Evolutionary conservation across 2,888 invertebrate genomes (phyloP), one percentile per base, ranked within the genome.

Genomic region (Phengaris alcon): DNA sequence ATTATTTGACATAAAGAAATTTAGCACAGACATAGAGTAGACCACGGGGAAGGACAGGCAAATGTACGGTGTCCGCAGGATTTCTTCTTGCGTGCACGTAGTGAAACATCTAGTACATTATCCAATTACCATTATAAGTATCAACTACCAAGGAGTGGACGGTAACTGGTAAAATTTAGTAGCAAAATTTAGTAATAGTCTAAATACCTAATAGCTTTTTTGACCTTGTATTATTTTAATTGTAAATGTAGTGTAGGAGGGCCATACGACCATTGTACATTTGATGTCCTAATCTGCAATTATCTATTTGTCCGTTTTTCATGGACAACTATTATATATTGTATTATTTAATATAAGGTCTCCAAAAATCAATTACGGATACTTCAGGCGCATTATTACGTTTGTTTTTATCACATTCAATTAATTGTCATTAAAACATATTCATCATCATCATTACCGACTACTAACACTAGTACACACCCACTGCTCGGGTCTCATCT

Each of bases 341-440:
- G 22, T 22, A 22, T 1, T 22, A 22, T 22, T 22, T 22, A 22
- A 22, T 22, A 22, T 22, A 22, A 22, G 22, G 22, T 22, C 22
- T 22, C 22, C 22, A 22, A 22, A 22, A 22, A 22, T 22, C 22
- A 22, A 22, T 22, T 22, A 22, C 22, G 22, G 22, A 22, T 22
- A 22, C 22, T 22, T 22, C 22, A 22, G 22, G 22, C 13, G 44
- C 9, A 12, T 59, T 4, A 5, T 0, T 1, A 0, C 35, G 2
- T 10, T 59, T 35, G 44, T 64, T 64, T 64, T 64, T 35, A 35
- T 64, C 64, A 64, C 64, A 64, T 64, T 64, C 35, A 64, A 64
- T 35, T 64, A 64, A 64, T 12, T 64, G 6, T 6, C 2, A 52
- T 52, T 52, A 52, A 10, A 64, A 64, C 12, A 64, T 64, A 6